Percentiles rank a stretch among this genome's conserved stretches.
Conservation (phyloP, 2,113 vertebrate species). For the Beaufortia kweichowensis region DNA sequence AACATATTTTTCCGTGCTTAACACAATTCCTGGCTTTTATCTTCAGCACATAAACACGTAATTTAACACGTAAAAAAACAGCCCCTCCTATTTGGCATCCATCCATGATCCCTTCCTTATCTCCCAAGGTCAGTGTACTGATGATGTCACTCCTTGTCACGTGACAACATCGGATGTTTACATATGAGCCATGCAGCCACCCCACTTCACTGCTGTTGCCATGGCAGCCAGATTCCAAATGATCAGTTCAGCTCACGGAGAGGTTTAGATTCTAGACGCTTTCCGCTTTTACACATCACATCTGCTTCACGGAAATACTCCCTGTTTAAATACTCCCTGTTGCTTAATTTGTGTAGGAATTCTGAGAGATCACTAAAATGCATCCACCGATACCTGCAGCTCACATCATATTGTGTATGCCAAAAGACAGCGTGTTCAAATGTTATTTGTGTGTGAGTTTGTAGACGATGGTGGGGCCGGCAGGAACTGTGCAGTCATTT, state of each 20-base stretch:
- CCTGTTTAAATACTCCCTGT: too few species aligned
- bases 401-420: neutral
- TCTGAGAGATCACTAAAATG: neutral
- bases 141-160: conserved; percentile 60
- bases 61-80: too few species aligned
- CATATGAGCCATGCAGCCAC: conserved; percentile 51
- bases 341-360: neutral
- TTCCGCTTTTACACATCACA: neutral
- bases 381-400: too few species aligned
- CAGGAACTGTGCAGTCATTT: conserved; percentile 42
- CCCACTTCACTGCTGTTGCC: conserved; percentile 65
- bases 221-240: conserved; percentile 67
- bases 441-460: conserved; percentile 24
- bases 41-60: conserved; percentile 43
- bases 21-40: neutral
- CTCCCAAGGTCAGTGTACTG: conserved; percentile 53
- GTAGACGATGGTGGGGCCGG: conserved; percentile 14
- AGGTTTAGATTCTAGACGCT: conserved; percentile 38
- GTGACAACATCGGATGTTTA: conserved; percentile 60
- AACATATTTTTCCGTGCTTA: conserved; percentile 1
- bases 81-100: neutral
- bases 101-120: conserved; percentile 10
- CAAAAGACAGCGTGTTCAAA: neutral
- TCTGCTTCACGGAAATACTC: neutral
- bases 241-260: conserved; percentile 49